Conservation (phyloP, 1,140 invertebrate species). For the Drosophila subobscura region DNA sequence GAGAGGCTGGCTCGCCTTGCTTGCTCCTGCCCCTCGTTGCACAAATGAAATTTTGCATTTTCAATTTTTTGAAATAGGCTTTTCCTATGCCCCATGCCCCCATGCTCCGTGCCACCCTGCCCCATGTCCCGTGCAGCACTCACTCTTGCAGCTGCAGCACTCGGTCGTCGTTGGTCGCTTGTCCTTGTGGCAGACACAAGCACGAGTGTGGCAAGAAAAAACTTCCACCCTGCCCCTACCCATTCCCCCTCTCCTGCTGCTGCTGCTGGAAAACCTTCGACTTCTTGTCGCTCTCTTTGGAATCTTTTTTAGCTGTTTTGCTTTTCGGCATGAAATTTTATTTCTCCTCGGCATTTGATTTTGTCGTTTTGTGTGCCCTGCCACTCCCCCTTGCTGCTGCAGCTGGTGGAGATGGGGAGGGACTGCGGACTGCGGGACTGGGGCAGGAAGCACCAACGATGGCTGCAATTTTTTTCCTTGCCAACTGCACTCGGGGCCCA, state of each 20-base stretch:
- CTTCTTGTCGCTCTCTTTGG: slow-evolving; percentile 25
- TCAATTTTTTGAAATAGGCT: slow-evolving; percentile 82
- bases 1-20: slow-evolving; percentile 14
- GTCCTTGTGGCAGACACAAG: slow-evolving; percentile 26
- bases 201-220: slow-evolving; percentile 41
- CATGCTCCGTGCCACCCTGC: too few species aligned
- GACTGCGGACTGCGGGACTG: slow-evolving; percentile 15
- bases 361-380: slow-evolving; percentile 62
- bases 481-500: slow-evolving; percentile 65
- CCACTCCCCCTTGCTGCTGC: slow-evolving; percentile 20
- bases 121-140: too few species aligned
- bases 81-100: slow-evolving; percentile 53
- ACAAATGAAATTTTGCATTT: slow-evolving; percentile 82
- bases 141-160: too few species aligned
- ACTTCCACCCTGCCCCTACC: not conserved
- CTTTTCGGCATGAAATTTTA: slow-evolving; percentile 62
- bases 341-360: slow-evolving; percentile 80
- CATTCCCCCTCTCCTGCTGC: not conserved
- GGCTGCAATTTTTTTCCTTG: slow-evolving; percentile 66
- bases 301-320: slow-evolving; percentile 50
- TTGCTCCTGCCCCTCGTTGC: slow-evolving; percentile 43
- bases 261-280: slow-evolving; percentile 45
- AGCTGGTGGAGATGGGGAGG: slow-evolving; percentile 12
- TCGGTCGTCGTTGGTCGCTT: not conserved
- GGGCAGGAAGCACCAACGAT: slow-evolving; percentile 38